A percentile compares a stretch with the other conserved stretches of the same genome.
These are phyloP conservation scores for Delphinapterus leucas DNA, from an alignment of 2,113 vertebrate species.

Conservation along the genomic window DNA sequence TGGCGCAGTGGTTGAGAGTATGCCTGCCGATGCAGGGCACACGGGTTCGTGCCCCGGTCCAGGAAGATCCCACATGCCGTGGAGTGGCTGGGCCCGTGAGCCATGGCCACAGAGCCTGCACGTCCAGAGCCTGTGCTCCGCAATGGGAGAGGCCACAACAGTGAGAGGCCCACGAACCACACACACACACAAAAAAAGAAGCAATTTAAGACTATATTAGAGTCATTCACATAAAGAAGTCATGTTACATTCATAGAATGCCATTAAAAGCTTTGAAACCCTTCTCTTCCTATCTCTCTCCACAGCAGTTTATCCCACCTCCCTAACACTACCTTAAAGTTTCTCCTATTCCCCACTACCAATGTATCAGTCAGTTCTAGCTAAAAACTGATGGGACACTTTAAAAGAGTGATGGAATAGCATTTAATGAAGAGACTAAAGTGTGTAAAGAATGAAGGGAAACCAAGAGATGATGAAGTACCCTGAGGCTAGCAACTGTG, in stretches of 20 bases:
- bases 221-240: not conserved
- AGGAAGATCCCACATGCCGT: too few species aligned
- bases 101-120: too few species aligned
- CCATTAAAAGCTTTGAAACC: not conserved
- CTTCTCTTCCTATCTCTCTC: not conserved
- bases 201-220: not conserved
- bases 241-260: not conserved
- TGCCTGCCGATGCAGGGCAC: too few species aligned
- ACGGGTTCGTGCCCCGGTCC: too few species aligned
- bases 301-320: not conserved
- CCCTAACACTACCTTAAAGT: not conserved
- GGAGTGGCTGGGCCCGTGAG: too few species aligned
- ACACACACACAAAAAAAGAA: not conserved
- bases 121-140: too few species aligned
- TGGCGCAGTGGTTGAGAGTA: too few species aligned
- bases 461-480: not conserved
- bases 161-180: too few species aligned
- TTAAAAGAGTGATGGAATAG: not conserved
- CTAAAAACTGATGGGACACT: not conserved
- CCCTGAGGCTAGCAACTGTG: not conserved
- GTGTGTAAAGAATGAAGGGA: not conserved
- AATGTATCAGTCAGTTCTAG: not conserved
- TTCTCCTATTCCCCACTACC: not conserved
- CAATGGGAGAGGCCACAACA: too few species aligned
- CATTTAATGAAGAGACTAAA: not conserved